A percentile compares a stretch with the other conserved stretches of the same genome.
phyloP scores from a whole-genome alignment of 2,888 invertebrate species.

The Rutpela maculata region DNA sequence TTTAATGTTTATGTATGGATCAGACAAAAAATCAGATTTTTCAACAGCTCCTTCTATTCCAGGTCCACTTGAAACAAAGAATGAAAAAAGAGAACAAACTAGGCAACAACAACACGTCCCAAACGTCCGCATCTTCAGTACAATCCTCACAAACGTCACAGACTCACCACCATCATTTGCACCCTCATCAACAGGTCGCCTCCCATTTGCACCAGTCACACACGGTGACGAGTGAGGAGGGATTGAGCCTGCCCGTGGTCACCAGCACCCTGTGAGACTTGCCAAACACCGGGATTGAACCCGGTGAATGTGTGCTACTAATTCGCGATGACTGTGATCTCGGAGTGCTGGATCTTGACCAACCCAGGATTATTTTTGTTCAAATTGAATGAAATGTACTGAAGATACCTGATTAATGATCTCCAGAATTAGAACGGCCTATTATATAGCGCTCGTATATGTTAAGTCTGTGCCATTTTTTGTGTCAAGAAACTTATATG shows the following conservation, averaged over 20 bases:
- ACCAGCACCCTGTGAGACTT: slow-evolving; percentile 77
- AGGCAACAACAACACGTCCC: slow-evolving; percentile 69
- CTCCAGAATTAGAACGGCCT: slow-evolving; percentile 52
- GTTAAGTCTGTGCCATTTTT: slow-evolving; percentile 60
- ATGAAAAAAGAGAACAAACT: slow-evolving; percentile 90
- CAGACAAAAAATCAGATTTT: neutral
- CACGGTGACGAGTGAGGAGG: slow-evolving; percentile 71
- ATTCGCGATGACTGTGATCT: slow-evolving; percentile 74
- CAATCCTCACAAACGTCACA: slow-evolving; percentile 58
- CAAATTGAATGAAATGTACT: slow-evolving; percentile 66
- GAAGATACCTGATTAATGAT: slow-evolving; percentile 59
- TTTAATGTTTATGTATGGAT: too few relatives aligned
- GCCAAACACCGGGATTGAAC: slow-evolving; percentile 75
- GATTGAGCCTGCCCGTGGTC: slow-evolving; percentile 69
- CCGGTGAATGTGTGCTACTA: slow-evolving; percentile 74
- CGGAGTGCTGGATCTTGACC: slow-evolving; percentile 66
- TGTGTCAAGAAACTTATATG: slow-evolving; percentile 39
- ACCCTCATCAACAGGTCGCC: slow-evolving; percentile 67
- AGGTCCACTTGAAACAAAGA: slow-evolving; percentile 93
- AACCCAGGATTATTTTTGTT: slow-evolving; percentile 72
- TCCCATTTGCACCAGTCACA: slow-evolving; percentile 68
- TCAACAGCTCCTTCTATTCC: slow-evolving; percentile 46
- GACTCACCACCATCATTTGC: slow-evolving; percentile 66
- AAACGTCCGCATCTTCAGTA: slow-evolving; percentile 61
- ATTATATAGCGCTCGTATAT: slow-evolving; percentile 53